Base-by-base conservation (phyloP, 2,797 vertebrate genomes). In the Sebastes nivosus region DNA sequence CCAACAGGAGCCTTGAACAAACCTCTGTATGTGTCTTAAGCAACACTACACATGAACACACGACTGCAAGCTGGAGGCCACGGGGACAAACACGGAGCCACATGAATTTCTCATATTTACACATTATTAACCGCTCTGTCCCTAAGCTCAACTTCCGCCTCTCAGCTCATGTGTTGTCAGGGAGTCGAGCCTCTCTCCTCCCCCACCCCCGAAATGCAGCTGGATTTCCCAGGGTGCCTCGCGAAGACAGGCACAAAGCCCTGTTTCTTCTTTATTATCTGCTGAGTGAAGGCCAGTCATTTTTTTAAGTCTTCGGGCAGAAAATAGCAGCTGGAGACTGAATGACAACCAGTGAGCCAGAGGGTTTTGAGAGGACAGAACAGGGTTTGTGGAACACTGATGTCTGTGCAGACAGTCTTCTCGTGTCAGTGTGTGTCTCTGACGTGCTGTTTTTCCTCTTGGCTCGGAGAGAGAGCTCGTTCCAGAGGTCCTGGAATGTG, bases 281-380 rank as follows among this genome's bases (percentile, higher is more conserved):
- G 64, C 60, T 29, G 54, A 63, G 57, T 67, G 76, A 73, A 78
- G 80, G 52, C 29, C 2, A 64, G 63, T 71, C 18, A 12, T 63
- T 68, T 67, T 67, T 59, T 46, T 3, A 10, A 20, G 29, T 55
- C 52, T 46, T 36, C 30, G 16, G 50, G 76, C 67, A 74, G 74
- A 76, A 77, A 88, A 80, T 65, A 89, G 80, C 73, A 90, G 81
- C 85, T 90, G 85, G 80, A 83, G 27, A 54, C 69, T 66, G 73
- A 63, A 71, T 66, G 67, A 67, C 68, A 34, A 29, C 77, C 27
- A 66, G 50, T 20, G 59, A 83, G 42, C 71, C 68, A 50, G 73
- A 73, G 64, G 36, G 22, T 67, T 65, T 24, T 8, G 14, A 32
- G 68, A 77, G 75, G 63, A 87, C 73, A 87, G 57, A 73, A 38